Percentiles rank a stretch among this genome's conserved stretches.
These are phyloP conservation scores for Pachycephus smyrnensis DNA, from an alignment of 2,888 invertebrate genomes.

Conservation along the genomic window DNA sequence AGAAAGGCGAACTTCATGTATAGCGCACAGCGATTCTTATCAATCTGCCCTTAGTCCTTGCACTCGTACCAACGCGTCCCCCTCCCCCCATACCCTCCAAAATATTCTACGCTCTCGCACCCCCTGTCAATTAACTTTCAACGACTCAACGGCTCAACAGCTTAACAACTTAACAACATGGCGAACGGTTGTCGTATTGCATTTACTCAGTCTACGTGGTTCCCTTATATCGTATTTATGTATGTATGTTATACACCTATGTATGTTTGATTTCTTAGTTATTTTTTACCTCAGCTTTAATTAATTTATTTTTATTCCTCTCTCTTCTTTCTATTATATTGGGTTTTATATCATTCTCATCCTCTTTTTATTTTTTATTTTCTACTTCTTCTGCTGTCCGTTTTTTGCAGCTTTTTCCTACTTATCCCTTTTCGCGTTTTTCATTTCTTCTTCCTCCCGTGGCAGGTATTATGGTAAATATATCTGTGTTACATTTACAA, in stretches of 20 bases:
- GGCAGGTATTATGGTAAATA: not conserved
- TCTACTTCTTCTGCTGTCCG: not conserved
- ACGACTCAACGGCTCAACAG: conserved; percentile 48
- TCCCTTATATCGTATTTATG: conserved; percentile 53
- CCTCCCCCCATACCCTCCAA: conserved; percentile 8
- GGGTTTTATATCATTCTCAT: conserved; percentile 7
- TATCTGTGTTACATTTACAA: not conserved
- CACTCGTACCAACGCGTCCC: not conserved
- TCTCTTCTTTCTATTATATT: conserved; percentile 7
- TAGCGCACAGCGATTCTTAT: too few species aligned
- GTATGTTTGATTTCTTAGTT: conserved; percentile 10
- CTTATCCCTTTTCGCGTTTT: too few species aligned
- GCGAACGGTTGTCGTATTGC: conserved; percentile 63
- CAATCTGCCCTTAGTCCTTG: too few species aligned
- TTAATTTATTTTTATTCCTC: conserved; percentile 30
- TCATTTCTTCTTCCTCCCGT: too few species aligned
- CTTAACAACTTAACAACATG: conserved; percentile 59
- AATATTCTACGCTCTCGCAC: conserved; percentile 9
- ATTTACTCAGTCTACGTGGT: conserved; percentile 67
- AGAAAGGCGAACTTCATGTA: too few species aligned
- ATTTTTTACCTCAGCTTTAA: conserved; percentile 20
- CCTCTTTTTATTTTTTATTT: conserved; percentile 23
- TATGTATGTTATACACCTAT: conserved; percentile 17
- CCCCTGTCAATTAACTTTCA: conserved; percentile 14
- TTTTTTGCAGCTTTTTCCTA: too few species aligned